Base-by-base conservation (phyloP, 2,797 vertebrate genomes). In the Platalea minor region DNA sequence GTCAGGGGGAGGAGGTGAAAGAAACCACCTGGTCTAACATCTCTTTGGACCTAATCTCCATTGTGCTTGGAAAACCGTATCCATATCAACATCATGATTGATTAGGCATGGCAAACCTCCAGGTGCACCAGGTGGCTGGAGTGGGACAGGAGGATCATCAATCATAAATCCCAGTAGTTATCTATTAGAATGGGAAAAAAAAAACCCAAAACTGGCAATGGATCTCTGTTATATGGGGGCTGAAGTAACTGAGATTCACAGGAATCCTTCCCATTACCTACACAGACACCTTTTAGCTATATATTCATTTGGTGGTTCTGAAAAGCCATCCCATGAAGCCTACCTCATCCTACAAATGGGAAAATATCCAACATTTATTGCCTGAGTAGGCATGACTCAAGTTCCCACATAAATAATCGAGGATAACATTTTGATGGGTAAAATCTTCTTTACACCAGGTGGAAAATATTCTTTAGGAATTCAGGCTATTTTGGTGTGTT, bases 371-470 rank as follows among this genome's bases (percentile, higher is more conserved):
- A n/a, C 2, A 21, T 59, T 70, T 67, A 21, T 72, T 76, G 14
- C 11, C 5, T 3, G 1, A 80, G 11, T 28, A 72, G 20, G 8
- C 0, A 0, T 21, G 33, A 60, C 8, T 81, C n/a, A 35, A 81
- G 21, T 61, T 77, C 18, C 28, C 13, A 29, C 33, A 33, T 39
- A 51, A 84, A 69, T 33, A 25, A 33, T 3, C 11, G 7, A 84
- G 2, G 7, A 64, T 21, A 46, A 78, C 5, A 26, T n/a, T 93
- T 81, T 70, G 37, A 41, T 9, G 3, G 10, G 6, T 31, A 63
- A 82, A 67, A n/a, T 3, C 7, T 65, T 70, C 17, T 69, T 51
- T 86, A 39, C 4, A 4, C 16, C 18, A 48, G 7, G n/a, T 69
- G 20, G n/a, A 54, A 83, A 89, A 46, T 17, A 61, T 7, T 78